Evolutionary conservation across 1,140 invertebrate species (phyloP).

Genomic region (Neodiprion fabricii): DNA sequence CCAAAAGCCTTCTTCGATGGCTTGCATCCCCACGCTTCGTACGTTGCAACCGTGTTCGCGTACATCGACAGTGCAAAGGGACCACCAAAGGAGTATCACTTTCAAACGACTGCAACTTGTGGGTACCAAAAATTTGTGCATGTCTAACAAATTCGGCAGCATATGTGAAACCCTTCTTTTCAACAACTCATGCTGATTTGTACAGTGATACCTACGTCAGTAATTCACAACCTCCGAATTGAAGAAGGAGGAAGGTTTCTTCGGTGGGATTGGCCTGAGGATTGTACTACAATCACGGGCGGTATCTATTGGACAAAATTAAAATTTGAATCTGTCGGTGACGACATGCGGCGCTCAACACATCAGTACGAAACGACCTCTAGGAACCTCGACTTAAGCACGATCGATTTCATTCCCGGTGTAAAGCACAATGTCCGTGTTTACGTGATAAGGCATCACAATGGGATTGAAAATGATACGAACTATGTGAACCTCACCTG

Average conservation of each 20-base stretch:
- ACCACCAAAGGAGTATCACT: too few relatives aligned
- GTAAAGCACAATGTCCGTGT: slow-evolving; percentile 29
- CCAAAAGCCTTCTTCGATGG: too few relatives aligned
- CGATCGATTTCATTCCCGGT: neutral
- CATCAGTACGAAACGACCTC: neutral
- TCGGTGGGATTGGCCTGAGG: slow-evolving; percentile 22
- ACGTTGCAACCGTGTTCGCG: too few relatives aligned
- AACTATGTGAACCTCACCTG: too few relatives aligned
- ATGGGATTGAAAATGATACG: too few relatives aligned
- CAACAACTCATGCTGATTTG: neutral
- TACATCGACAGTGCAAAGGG: too few relatives aligned
- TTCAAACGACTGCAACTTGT: too few relatives aligned
- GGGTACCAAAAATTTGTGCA: too few relatives aligned
- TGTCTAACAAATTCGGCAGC: too few relatives aligned
- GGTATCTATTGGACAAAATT: slow-evolving; percentile 19
- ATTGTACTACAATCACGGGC: slow-evolving; percentile 33
- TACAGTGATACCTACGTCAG: slow-evolving; percentile 25
- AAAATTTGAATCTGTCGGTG: slow-evolving; percentile 24
- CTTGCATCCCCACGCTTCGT: too few relatives aligned
- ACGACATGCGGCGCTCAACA: slow-evolving; percentile 13
- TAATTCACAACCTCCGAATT: slow-evolving; percentile 18
- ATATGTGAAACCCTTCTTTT: too few relatives aligned
- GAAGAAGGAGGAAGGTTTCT: neutral
- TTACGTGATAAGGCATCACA: slow-evolving; percentile 14
- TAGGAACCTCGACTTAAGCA: neutral